A percentile compares a stretch with the other conserved stretches of the same genome.
Conservation (phyloP, 2,797 vertebrate genomes). For the Enteromius argenteus region DNA sequence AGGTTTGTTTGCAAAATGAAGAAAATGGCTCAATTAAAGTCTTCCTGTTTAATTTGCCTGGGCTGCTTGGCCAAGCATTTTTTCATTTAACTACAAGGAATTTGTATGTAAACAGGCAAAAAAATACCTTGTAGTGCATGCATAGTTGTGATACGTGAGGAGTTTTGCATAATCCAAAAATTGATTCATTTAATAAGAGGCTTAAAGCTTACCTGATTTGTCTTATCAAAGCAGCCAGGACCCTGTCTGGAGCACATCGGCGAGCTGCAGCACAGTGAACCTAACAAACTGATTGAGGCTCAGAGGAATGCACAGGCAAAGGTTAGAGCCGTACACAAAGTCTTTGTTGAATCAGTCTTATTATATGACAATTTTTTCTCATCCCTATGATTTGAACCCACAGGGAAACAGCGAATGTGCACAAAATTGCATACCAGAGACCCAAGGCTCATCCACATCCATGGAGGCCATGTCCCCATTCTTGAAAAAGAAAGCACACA, state of each 20-base stretch:
- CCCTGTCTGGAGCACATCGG: slow-evolving; percentile 79
- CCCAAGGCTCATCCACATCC: slow-evolving; percentile 74
- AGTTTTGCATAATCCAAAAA: slow-evolving; percentile 12
- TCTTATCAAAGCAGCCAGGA: slow-evolving; percentile 72
- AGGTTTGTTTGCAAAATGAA: slow-evolving; percentile 50
- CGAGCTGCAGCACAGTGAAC: slow-evolving; percentile 76
- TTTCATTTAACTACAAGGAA: slow-evolving; percentile 24
- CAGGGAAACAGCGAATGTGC: slow-evolving; percentile 81
- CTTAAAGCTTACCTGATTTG: slow-evolving; percentile 30
- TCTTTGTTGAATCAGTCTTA: background rate
- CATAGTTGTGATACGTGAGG: background rate
- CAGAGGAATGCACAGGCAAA: slow-evolving; percentile 82
- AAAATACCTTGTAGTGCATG: background rate
- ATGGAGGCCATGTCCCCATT: slow-evolving; percentile 94
- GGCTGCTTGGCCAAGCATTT: background rate
- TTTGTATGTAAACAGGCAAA: slow-evolving; percentile 1
- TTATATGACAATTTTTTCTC: background rate
- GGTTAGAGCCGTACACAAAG: slow-evolving; percentile 68
- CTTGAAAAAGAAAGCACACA: slow-evolving; percentile 96
- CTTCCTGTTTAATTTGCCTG: slow-evolving; percentile 57
- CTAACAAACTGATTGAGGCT: slow-evolving; percentile 78
- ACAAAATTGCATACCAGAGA: slow-evolving; percentile 76
- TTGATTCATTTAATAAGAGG: slow-evolving; percentile 13
- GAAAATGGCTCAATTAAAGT: slow-evolving; percentile 52
- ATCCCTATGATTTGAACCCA: slow-evolving; percentile 46